phyloP scores from a whole-genome alignment of 2,797 vertebrate genomes.

The Taeniopygia guttata region DNA sequence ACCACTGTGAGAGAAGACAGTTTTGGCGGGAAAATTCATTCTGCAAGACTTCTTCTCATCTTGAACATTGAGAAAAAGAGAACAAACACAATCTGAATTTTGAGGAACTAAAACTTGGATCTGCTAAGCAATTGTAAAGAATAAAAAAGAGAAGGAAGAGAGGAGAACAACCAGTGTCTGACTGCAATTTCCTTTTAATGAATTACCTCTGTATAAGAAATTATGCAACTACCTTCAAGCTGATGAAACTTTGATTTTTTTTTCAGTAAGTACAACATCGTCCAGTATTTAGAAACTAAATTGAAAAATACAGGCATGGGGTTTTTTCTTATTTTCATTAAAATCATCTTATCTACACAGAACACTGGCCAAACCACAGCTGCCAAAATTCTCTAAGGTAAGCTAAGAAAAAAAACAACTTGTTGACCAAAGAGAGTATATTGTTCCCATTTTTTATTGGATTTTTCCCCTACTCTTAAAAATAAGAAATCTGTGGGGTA shows the following conservation, averaged over 20 bases:
- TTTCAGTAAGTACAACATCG: neutral
- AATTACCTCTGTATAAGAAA: conserved; percentile 52
- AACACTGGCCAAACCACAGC: neutral
- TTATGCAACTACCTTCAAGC: neutral
- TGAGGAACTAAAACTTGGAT: conserved; percentile 59
- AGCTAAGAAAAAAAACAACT: neutral
- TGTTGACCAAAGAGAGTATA: neutral
- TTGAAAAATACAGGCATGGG: neutral
- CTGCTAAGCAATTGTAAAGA: conserved; percentile 1
- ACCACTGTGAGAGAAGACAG: neutral
- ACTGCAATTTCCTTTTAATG: conserved; percentile 54
- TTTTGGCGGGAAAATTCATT: conserved; percentile 28
- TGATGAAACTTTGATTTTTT: neutral
- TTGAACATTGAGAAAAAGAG: conserved; percentile 44
- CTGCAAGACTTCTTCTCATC: neutral
- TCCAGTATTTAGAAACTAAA: neutral
- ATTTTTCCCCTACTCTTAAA: neutral
- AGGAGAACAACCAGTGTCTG: conserved; percentile 8
- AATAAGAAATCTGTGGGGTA: neutral
- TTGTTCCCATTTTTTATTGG: neutral
- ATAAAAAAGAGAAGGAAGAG: conserved; percentile 62
- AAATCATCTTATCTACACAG: neutral
- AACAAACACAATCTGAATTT: conserved; percentile 17
- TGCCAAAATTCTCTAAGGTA: neutral
- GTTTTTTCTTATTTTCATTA: neutral